Base-by-base conservation (phyloP, 2,113 vertebrate genomes). In the Lepisosteus oculatus region DNA sequence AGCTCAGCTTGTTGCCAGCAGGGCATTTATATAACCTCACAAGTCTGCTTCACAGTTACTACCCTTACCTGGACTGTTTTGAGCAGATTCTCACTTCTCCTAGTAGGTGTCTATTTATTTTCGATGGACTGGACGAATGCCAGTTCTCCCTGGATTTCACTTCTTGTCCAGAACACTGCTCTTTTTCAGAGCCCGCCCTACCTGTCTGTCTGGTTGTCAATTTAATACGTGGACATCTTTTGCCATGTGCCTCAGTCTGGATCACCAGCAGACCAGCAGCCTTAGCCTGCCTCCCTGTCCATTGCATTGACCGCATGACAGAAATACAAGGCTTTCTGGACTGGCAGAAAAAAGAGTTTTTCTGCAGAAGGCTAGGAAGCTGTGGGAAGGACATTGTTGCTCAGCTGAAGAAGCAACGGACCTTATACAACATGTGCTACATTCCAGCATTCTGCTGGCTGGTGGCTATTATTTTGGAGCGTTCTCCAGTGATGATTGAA, bases 391-490 rank as follows among this genome's bases (percentile, higher is more conserved):
- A 14, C 3, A 41, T 69, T 43, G 4, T 69, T 17, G 14, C 55
- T 11, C 3, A 41, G 4, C 15, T 69, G 54, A 69, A 43, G 54
- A 57, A 41, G 12, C 54, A 55, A 6, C n/a, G n/a, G 2, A 56
- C 29, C 15, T 51, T 69, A 3, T 69, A 41, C 41, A 43, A 44
- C 67, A 69, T 69, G 67, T 69, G 67, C 41, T 69, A 69, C 29
- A 55, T 69, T 14, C 67, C 67, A 29, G 67, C 67, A 2, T 69
- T 69, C 67, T 69, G 67, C 13, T 69, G 67, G 67, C 51, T 69
- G 6, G 54, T 69, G 15, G 67, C 67, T 9, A 69, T 51, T n/a
- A 42, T 69, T 42, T 55, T 56, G 3, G 29, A 57, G 42, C 67
- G 55, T 41, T 11, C 29, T 14, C 17, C 55, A 4, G 29, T 41